Evolutionary conservation across 2,888 invertebrate genomes (phyloP).

Genomic region (Frankliniella fusca): DNA sequence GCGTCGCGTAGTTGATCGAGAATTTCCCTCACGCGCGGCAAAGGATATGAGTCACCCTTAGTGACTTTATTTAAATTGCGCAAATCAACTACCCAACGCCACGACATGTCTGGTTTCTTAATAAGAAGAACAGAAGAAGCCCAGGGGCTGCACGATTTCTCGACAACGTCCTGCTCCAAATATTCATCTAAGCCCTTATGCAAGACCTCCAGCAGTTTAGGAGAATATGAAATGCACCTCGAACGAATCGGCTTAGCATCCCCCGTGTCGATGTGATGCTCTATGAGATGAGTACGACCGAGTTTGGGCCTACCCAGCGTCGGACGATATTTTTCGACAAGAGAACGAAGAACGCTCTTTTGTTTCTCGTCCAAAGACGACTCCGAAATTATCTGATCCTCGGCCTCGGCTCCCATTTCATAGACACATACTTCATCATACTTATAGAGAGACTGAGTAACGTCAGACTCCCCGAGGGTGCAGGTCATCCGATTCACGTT

Average conservation of each 20-base stretch:
- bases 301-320: background rate
- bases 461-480: no score
- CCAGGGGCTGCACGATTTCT: background rate
- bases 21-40: background rate
- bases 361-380: no score
- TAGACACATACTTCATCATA: no score
- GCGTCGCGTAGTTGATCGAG: conserved; percentile 21
- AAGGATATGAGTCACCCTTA: conserved; percentile 21
- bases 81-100: background rate
- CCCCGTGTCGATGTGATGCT: background rate
- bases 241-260: background rate
- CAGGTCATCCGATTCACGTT: no score
- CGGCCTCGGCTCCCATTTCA: no score
- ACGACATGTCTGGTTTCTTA: background rate
- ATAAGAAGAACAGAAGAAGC: background rate
- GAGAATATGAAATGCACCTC: background rate
- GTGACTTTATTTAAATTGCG: background rate
- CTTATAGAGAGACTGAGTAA: no score
- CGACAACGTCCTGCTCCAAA: background rate
- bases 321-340: background rate
- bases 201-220: conserved; percentile 3
- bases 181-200: background rate
- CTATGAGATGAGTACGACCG: background rate
- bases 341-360: no score
- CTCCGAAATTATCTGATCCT: no score